Evolutionary conservation across 2,113 vertebrate species (phyloP).

Genomic region (Noctilio leporinus): DNA sequence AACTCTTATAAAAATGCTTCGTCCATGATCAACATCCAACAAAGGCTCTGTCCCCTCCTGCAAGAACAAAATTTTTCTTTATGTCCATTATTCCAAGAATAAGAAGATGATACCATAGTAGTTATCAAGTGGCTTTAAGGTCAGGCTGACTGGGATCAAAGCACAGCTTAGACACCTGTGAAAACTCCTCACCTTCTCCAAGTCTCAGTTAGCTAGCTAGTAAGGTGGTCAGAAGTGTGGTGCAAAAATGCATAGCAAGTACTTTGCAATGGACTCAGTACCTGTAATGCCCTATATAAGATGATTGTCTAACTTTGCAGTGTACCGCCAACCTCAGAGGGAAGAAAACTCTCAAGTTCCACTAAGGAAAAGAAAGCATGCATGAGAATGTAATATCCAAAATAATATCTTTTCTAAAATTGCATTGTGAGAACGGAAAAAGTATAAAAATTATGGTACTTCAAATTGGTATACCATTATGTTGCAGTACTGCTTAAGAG

Average conservation of each 20-base stretch:
- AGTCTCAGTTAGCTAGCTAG: neutral
- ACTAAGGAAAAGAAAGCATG: slow-evolving; percentile 24
- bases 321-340: neutral
- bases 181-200: neutral
- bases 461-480: slow-evolving; percentile 65
- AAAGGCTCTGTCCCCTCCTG: neutral
- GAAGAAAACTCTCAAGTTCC: neutral
- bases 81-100: neutral
- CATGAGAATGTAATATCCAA: slow-evolving; percentile 25
- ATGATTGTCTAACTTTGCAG: neutral
- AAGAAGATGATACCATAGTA: neutral
- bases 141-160: neutral
- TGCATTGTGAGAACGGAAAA: slow-evolving; percentile 59
- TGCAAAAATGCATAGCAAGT: neutral
- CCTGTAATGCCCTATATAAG: neutral
- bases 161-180: neutral
- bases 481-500: slow-evolving; percentile 46
- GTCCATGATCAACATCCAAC: neutral
- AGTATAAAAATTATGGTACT: slow-evolving; percentile 60
- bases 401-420: slow-evolving; percentile 62
- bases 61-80: neutral
- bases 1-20: neutral
- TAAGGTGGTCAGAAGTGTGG: neutral
- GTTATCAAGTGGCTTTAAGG: neutral
- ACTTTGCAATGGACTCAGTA: neutral